Evolutionary conservation across 2,888 invertebrate genomes (phyloP).

Genomic region (Hemicrepidius hirtus): DNA sequence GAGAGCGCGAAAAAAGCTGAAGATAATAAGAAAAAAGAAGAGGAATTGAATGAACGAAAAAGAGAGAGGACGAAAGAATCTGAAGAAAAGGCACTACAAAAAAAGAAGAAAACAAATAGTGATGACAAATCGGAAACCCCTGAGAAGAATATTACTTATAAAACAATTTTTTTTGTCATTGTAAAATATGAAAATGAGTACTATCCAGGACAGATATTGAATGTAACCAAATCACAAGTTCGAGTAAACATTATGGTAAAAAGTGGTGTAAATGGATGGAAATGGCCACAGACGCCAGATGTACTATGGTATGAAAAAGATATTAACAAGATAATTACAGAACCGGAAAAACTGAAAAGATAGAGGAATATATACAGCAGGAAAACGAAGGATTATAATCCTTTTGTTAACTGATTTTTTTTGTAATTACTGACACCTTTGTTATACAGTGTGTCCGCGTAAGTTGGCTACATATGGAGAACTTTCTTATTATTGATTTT

Average conservation of each 20-base stretch:
- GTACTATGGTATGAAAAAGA: not conserved
- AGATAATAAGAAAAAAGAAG: conserved; percentile 2
- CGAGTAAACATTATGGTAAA: not conserved
- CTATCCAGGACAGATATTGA: not conserved
- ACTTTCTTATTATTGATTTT: no score
- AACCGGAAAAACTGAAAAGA: no score
- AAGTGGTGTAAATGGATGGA: conserved; percentile 1
- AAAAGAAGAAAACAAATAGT: not conserved
- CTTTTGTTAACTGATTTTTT: not conserved
- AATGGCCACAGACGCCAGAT: not conserved
- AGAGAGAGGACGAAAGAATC: not conserved
- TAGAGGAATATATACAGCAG: no score
- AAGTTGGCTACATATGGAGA: no score
- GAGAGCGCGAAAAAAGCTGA: not conserved
- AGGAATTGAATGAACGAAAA: no score
- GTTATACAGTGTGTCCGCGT: no score
- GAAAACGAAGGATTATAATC: no score
- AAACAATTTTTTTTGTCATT: not conserved
- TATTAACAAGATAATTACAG: no score
- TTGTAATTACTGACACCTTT: not conserved
- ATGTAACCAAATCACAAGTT: not conserved
- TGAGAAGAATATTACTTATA: not conserved
- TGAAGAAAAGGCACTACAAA: not conserved
- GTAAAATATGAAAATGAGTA: not conserved
- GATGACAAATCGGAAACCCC: not conserved